These are phyloP conservation scores for Octodonta nipae DNA, from an alignment of 2,888 invertebrate genomes.

Conservation along the genomic window DNA sequence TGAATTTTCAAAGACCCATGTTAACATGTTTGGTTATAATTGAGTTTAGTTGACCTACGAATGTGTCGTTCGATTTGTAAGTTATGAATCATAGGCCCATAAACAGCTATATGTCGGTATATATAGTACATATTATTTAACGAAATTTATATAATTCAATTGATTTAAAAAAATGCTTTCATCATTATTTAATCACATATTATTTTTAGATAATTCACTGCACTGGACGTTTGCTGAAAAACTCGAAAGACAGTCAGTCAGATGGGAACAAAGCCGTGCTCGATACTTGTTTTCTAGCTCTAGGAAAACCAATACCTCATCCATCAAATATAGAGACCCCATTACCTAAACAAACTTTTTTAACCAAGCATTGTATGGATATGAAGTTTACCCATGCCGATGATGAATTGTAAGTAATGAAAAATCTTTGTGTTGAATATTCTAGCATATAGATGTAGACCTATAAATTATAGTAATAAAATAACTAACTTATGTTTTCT, in stretches of 20 bases:
- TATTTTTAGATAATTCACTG: conserved; percentile 70
- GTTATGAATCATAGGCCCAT: too few species aligned
- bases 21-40: too few species aligned
- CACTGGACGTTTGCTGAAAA: conserved; percentile 59
- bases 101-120: too few species aligned
- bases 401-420: conserved; percentile 64
- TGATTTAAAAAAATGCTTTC: too few species aligned
- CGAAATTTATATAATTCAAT: too few species aligned
- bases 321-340: conserved; percentile 87
- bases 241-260: conserved; percentile 23
- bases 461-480: too few species aligned
- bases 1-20: too few species aligned
- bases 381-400: conserved; percentile 93
- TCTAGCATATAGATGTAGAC: too few species aligned
- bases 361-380: conserved; percentile 80
- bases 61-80: too few species aligned
- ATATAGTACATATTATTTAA: too few species aligned
- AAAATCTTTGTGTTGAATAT: too few species aligned
- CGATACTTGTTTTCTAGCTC: conserved; percentile 49
- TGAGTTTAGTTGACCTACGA: too few species aligned
- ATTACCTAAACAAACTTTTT: conserved; percentile 74
- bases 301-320: conserved; percentile 74
- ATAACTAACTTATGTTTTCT: conserved; percentile 3
- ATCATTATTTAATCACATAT: neutral
- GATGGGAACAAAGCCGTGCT: conserved; percentile 17